Evolutionary conservation across 2,113 vertebrate genomes (phyloP), one percentile per base, ranked within the genome.

Genomic region (Stictonetta naevosa): DNA sequence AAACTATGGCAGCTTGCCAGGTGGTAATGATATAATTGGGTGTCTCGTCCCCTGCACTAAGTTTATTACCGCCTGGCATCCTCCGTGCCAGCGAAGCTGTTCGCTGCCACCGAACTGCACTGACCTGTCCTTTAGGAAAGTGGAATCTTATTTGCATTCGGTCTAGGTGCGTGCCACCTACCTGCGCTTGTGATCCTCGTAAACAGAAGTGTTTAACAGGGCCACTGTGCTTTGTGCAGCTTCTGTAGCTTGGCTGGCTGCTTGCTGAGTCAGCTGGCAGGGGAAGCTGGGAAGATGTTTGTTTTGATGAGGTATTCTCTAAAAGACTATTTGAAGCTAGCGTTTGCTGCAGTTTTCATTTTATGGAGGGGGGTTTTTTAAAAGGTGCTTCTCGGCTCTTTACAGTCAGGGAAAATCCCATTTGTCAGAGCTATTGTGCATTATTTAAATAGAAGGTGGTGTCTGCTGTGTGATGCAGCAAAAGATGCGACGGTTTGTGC

Each of bases 231-330:
- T 95, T 29, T 62, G 31, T 93, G 87, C 69, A 86, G 1, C 93
- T 83, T 28, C 40, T 93, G 63, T 38, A 53, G 83, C 89, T 91
- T 87, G 85, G 92, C 82, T 1, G 13, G 77, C 90, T 83, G 88
- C 0, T 67, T 93, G 97, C 96, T 97, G 97, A 97, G 77, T 98
- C 96, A 97, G 96, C 95, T 94, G 94, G 86, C 92, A 79, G 58
- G 56, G 95, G 88, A 75, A 83, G 85, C 95, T 92, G 92, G 74
- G 56, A 69, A 88, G 74, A 75, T 78, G 81, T 23, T 83, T 62
- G 17, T 80, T 94, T 92, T 82, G 93, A 88, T 96, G 96, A 93
- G 93, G 85, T 60, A 8, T 67, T 95, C 56, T 34, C 76, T 69
- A 87, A 58, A 55, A 83, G 88, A 73, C 90, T 77, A 26, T 63